Evolutionary conservation across 2,797 vertebrate species (phyloP), one percentile per base, ranked within the genome.

Genomic region (Etheostoma nigrum): DNA sequence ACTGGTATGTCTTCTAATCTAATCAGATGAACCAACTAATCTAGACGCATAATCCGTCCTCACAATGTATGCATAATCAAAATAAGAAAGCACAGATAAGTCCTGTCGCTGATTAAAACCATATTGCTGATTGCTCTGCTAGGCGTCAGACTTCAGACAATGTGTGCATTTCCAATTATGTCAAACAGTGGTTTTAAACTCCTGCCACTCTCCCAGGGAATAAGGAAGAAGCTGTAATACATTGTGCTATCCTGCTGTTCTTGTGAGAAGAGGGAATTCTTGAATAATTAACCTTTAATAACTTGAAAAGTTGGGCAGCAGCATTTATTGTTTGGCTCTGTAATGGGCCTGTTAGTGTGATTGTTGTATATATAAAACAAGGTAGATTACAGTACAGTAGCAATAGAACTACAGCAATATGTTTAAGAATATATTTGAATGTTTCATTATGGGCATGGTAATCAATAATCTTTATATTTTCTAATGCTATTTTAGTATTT

Each of bases 281-380:
- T 92, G 90, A 93, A 93, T 93, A 93, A 93, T 93, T 93, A 93
- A 93, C 92, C 88, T 92, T 85, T 66, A 81, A 86, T 61, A 51
- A 65, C 79, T 88, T 72, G 76, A 85, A 88, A 88, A 88, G 78
- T 80, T 78, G 86, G 58, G 53, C 83, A 70, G 63, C 42, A 45
- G 74, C 54, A 79, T 89, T 76, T 83, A 70, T 72, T 87, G 86
- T 53, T 79, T 72, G 64, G 67, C 84, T 82, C 27, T 55, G 48
- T 52, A 33, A 74, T 61, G 27, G 71, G 4, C 53, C 67, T 30
- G 27, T 79, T 82, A 36, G 48, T 19, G 47, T 19, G 3, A 47
- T 40, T 78, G 21, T 61, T 59, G 52, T 71, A 40, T n/a, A n/a
- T 36, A 27, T 18, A 25, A 66, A 30, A 11, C 10, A 66, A 60